Conservation (phyloP, 2,113 vertebrate species). For the Potamarius usumacintae region DNA sequence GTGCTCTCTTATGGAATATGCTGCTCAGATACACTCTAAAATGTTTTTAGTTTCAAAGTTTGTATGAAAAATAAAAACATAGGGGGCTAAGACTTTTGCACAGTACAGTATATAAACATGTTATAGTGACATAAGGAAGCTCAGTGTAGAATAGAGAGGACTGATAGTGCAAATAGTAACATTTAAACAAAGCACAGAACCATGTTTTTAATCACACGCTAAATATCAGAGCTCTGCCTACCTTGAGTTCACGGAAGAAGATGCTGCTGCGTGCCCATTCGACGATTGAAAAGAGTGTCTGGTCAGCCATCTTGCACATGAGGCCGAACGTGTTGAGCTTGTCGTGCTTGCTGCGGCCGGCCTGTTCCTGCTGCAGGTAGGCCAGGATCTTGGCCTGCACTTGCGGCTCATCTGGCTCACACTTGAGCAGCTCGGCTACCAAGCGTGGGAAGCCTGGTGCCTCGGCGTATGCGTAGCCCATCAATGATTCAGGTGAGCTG, state of each 20-base stretch:
- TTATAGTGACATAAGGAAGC: too few relatives aligned
- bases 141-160: too few relatives aligned
- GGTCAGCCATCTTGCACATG: conserved; percentile 99
- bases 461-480: conserved; percentile 95
- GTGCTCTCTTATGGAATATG: too few relatives aligned
- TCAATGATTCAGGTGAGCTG: conserved; percentile 94
- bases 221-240: conserved; percentile 64
- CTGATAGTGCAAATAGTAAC: not conserved
- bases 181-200: not conserved
- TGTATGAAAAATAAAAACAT: too few relatives aligned
- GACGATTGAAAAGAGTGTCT: conserved; percentile 97
- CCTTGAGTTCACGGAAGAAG: conserved; percentile 99
- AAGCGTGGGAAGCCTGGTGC: conserved; percentile 90
- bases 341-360: conserved; percentile 89
- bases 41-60: too few relatives aligned
- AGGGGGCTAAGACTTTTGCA: too few relatives aligned
- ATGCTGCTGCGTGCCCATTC: conserved; percentile 98
- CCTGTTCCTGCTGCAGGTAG: conserved; percentile 95
- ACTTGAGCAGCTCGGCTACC: conserved; percentile 95
- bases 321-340: conserved; percentile 96
- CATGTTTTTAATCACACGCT: not conserved
- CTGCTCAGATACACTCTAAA: too few relatives aligned
- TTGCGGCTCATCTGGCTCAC: conserved; percentile 93
- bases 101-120: not conserved
- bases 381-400: conserved; percentile 93